phyloP scores from a whole-genome alignment of 2,113 vertebrate species.

The Rutilus rutilus region DNA sequence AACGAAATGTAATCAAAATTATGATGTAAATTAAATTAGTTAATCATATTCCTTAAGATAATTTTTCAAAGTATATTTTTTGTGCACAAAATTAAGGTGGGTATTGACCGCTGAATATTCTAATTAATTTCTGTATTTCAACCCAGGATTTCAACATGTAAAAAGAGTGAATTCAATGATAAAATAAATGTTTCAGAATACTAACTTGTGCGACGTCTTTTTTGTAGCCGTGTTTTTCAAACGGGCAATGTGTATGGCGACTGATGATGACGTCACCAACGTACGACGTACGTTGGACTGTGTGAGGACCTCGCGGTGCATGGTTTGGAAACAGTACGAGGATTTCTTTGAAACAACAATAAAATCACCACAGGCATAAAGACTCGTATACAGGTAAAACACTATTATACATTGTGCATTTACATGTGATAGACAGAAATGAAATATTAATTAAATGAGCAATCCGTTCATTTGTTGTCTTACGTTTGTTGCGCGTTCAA shows the following conservation, averaged over 20 bases:
- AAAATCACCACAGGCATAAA: background rate
- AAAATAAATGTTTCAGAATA: background rate
- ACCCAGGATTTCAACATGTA: background rate
- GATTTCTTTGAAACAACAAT: background rate
- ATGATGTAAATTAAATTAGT: background rate
- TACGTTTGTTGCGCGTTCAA: background rate
- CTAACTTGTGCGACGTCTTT: background rate
- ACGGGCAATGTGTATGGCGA: background rate
- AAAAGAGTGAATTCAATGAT: background rate
- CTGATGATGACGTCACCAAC: conserved; percentile 36
- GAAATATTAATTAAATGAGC: background rate
- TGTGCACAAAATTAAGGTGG: background rate
- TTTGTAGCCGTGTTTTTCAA: background rate
- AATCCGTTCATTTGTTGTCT: background rate
- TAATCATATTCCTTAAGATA: background rate
- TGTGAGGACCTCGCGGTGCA: conserved; percentile 50
- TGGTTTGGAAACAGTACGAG: conserved; percentile 45
- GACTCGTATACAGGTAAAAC: background rate
- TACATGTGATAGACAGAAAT: background rate
- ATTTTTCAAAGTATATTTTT: background rate
- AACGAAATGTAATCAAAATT: background rate
- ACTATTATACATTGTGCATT: background rate
- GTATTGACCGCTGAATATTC: background rate
- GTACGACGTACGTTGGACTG: conserved; percentile 43
- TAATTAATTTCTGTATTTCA: background rate